Evolutionary conservation across 30 jellyfish, hydroid and myxozoan species (phyloP).

Genomic region (Aurelia aurita complex sp. Pacific): DNA sequence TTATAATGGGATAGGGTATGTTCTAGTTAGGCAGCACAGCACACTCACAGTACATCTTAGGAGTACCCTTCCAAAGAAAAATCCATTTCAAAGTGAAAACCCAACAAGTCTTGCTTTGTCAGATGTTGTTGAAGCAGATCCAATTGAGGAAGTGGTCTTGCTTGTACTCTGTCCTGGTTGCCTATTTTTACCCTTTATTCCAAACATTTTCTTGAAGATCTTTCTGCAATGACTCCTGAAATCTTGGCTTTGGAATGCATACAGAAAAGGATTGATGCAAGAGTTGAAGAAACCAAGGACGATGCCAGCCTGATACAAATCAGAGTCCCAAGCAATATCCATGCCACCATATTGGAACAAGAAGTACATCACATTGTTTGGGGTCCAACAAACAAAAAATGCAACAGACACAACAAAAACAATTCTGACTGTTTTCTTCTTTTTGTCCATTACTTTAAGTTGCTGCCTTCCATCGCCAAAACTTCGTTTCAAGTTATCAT

Average conservation of each 20-base stretch:
- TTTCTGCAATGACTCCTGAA: conserved; percentile 61
- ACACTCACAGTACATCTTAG: too few species aligned
- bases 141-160: too few species aligned
- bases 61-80: too few species aligned
- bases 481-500: conserved; percentile 9
- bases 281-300: conserved; percentile 70
- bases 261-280: conserved; percentile 86
- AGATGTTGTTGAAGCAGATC: conserved; percentile 1
- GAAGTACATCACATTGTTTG: conserved; percentile 67
- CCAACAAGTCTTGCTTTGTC: not conserved
- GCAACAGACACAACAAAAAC: conserved; percentile 45
- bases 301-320: conserved; percentile 62
- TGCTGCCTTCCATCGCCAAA: conserved; percentile 18
- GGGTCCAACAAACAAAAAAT: conserved; percentile 84
- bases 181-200: not conserved
- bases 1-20: too few species aligned
- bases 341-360: conserved; percentile 50
- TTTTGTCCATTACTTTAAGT: conserved; percentile 13
- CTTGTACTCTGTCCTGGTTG: too few species aligned
- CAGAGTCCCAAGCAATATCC: conserved; percentile 72
- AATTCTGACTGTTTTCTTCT: conserved; percentile 59
- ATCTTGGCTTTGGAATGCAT: conserved; percentile 74
- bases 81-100: not conserved
- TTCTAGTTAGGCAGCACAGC: too few species aligned
- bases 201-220: conserved; percentile 16